These are phyloP conservation scores for honey bee (Apis mellifera) DNA, from an alignment of 1,140 invertebrate genomes.

Conservation along the genomic window Amel_HAv3.1 CM009937.2:11970501-11971000, in stretches of 20 bases:
- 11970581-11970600: background rate
- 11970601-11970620: conserved; percentile 23
- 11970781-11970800: background rate
- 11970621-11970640: background rate
- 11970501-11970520: background rate
- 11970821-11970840: background rate
- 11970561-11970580: conserved; percentile 9
- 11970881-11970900: background rate
- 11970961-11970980: conserved; percentile 58
- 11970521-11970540: background rate
- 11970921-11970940: conserved; percentile 47
- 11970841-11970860: background rate
- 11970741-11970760: background rate
- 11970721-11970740: too few species aligned
- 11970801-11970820: background rate
- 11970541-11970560: conserved; percentile 1
- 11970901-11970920: conserved; percentile 19
- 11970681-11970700: too few species aligned
- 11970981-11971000: conserved; percentile 59
- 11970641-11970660: background rate
- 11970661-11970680: background rate
- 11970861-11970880: conserved; percentile 29
- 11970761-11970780: background rate
- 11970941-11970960: conserved; percentile 54
- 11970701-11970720: background rate